A percentile compares a stretch with the other conserved stretches of the same genome.
Evolutionary conservation across 2,888 invertebrate species (phyloP).

Genomic region (Ptychoptera albimana): DNA sequence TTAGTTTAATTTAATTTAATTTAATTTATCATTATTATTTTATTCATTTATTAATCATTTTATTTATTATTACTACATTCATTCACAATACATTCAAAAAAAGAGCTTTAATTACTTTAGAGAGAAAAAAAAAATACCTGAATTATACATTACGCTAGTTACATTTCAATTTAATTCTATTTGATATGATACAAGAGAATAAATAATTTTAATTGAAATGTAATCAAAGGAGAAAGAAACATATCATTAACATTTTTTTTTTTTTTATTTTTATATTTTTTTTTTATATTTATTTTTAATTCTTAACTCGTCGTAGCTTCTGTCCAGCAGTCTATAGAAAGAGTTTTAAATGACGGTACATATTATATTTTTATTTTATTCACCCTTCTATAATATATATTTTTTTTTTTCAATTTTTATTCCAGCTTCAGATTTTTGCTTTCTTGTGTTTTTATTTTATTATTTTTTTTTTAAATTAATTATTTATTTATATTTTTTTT

Average conservation of each 20-base stretch:
- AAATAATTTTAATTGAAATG: too few relatives aligned
- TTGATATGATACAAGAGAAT: too few relatives aligned
- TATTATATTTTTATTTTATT: constrained; percentile 20
- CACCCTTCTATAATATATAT: constrained; percentile 5
- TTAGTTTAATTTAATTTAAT: too few relatives aligned
- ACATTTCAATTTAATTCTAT: too few relatives aligned
- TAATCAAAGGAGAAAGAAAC: background rate
- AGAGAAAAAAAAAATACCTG: too few relatives aligned
- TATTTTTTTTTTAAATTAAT: too few relatives aligned
- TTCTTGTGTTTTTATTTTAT: background rate
- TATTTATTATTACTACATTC: constrained; percentile 3
- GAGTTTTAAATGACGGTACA: constrained; percentile 33
- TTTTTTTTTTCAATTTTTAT: constrained; percentile 9
- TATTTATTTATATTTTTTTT: too few relatives aligned
- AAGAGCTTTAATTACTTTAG: too few relatives aligned
- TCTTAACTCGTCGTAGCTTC: constrained; percentile 29
- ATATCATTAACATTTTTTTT: background rate
- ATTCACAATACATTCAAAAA: too few relatives aligned
- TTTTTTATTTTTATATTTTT: background rate
- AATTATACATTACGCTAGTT: too few relatives aligned
- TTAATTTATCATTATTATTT: too few relatives aligned
- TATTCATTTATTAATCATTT: constrained; percentile 5
- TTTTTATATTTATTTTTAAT: constrained; percentile 7
- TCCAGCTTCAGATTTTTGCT: background rate
- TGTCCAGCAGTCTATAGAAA: constrained; percentile 39